Evolutionary conservation across 2,113 vertebrate species (phyloP), one percentile per base, ranked within the genome.

Genomic region (Rutilus rutilus): DNA sequence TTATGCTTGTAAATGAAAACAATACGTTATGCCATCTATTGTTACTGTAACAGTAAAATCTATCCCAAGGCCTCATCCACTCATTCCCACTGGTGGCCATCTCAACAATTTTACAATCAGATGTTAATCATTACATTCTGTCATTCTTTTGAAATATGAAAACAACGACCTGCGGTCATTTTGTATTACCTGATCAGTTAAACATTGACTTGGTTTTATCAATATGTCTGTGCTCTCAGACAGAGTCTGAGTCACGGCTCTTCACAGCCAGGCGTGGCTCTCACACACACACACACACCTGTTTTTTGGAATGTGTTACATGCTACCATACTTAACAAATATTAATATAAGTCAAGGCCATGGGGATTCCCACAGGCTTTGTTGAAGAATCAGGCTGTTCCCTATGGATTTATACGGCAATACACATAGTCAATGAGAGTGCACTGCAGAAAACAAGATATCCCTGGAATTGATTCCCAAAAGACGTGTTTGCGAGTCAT

Each of bases 201-300:
- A 94, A 92, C 19, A 94, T 95, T 95, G 93, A 94, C 91, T 64
- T 47, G 39, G 82, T 57, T 85, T 79, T 76, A 84, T 62, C 87
- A 88, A 83, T 59, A 64, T 59, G 85, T 88, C 85, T 83, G 45
- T 65, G 62, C 69, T 33, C 14, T 87, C 64, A 75, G 77, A 69
- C 69, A 62, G 39, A 64, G 30, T 5, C 77, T 88, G 87, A 89
- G 69, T 88, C 87, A 89, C 5, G 12, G n/a, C 42, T 74, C 67
- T 25, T 69, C 12, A 21, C 17, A 30, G 76, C 33, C 81, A 85
- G 79, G 78, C 65, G 71, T 86, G 82, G 76, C 54, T 59, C 45
- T 12, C 33, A 80, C 67, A 64, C 57, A 67, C 30, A 42, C 57
- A 60, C 59, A 75, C 85, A 85, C 88, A 87, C 85, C 88, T 87